Evolutionary conservation across 2,797 vertebrate genomes (phyloP), one percentile per base, ranked within the genome.

Genomic region (Borostomias antarcticus): DNA sequence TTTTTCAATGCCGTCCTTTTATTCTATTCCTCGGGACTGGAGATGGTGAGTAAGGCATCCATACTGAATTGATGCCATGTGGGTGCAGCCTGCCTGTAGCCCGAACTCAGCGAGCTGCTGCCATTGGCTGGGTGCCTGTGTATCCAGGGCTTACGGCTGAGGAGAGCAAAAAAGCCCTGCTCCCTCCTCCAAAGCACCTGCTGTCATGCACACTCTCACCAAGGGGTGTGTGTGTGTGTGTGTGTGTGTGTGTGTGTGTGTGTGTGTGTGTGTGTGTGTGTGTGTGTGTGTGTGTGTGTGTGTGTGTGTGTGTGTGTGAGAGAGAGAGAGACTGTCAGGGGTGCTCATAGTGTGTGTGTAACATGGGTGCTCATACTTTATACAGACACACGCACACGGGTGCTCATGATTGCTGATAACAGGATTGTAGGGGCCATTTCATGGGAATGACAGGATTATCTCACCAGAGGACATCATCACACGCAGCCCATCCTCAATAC

Each of bases 221-320:
- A 2, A n/a, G 17, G n/a, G 40, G 13, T 45, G 15, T 45, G 40
- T 17, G n/a, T 45, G 64, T 30, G 40, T 45, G 40, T 6, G 15
- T 45, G 15, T 15, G 78, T 82, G 90, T n/a, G 40, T 45, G 40
- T n/a, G 40, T 5, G 40, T 4, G 15, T 45, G 40, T 13, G 6
- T 45, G 17, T 45, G 15, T 17, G 40, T 15, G 40, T 17, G 40
- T 45, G 40, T 45, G 15, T 45, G n/a, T 17, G n/a, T 45, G 40
- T 45, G 40, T 45, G 40, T 45, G 13, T 45, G n/a, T 45, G 5
- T 45, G 40, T 17, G 40, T 13, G 6, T 45, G 17, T 45, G 15
- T 17, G 40, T 15, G 40, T 17, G 40, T 45, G 40, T 45, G 15
- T 45, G n/a, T 17, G n/a, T 45, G 40, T 45, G 40, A 15, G 40